Conservation (phyloP, 2,797 vertebrate genomes). For the Melanotaenia boesemani region DNA sequence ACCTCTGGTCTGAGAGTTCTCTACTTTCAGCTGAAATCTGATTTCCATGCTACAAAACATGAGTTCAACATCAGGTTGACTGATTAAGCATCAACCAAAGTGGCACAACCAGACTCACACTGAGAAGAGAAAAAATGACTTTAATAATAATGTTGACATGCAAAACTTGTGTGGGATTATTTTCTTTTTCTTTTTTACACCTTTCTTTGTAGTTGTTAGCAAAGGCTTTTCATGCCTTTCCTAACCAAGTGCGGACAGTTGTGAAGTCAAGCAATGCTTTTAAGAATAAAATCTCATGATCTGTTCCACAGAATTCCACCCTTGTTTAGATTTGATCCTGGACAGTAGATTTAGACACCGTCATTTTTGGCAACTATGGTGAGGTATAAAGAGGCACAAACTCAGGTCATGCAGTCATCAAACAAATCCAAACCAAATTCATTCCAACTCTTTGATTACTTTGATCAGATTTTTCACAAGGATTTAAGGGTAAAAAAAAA, state of each 20-base stretch:
- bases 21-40: constrained; percentile 20
- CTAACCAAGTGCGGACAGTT: background rate
- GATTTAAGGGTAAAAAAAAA: background rate
- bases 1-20: background rate
- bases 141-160: background rate
- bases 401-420: background rate
- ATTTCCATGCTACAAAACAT: constrained; percentile 8
- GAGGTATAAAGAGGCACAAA: background rate
- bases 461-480: constrained; percentile 4
- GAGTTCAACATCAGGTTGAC: constrained; percentile 15
- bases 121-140: background rate
- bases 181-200: background rate
- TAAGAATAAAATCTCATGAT: constrained; percentile 24
- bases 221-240: background rate
- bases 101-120: background rate
- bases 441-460: constrained; percentile 4
- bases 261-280: constrained; percentile 18
- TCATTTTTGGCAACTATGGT: constrained; percentile 9
- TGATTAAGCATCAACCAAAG: constrained; percentile 12
- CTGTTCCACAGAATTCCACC: constrained; percentile 15
- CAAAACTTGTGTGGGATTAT: background rate
- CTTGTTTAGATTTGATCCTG: constrained; percentile 30
- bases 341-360: background rate
- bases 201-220: background rate
- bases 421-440: constrained; percentile 4